Evolutionary conservation across 2,797 vertebrate species (phyloP), one percentile per base, ranked within the genome.

Genomic region (Tiaroga cobitis): DNA sequence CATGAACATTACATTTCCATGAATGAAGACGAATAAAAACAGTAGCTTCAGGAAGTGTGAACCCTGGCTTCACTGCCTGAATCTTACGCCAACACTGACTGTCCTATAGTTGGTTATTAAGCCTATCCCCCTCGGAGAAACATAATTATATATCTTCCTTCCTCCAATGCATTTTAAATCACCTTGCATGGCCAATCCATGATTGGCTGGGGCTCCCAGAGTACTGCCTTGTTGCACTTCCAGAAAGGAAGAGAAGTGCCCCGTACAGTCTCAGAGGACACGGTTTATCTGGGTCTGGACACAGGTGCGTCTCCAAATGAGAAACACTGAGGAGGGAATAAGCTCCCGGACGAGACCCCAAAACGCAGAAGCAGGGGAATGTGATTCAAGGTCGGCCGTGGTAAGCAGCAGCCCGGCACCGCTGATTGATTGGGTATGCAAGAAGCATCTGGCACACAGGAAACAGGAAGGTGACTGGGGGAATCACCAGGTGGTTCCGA

Each of bases 401-500:
- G 90, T 73, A 87, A 87, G 84, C 89, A 80, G 91, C 90, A 70
- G 90, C 87, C 69, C 84, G 29, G 84, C 68, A 65, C 90, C 18
- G 87, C 90, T 93, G 94, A 94, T 93, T 93, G 94, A 95, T 95
- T 94, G 92, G 93, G 90, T 92, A 90, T 87, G 89, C 80, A 87
- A 90, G 92, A 92, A 95, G 95, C 95, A 95, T 94, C 93, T 95
- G 94, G 94, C 92, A 92, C 93, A 91, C 91, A 92, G 92, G 90
- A 94, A 96, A 92, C 91, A 89, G 91, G 92, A 94, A 94, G 92
- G 94, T 92, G 93, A 93, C 93, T 91, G 91, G 91, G 92, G 92
- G 92, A 95, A 94, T 94, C 93, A 94, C 93, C 94, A 94, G 92
- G 95, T 94, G 94, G 92, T 92, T 91, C 54, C 76, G 16, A 91